Evolutionary conservation across 2,888 invertebrate genomes (phyloP), one percentile per base, ranked within the genome.

Genomic region (Chalcis sispes): DNA sequence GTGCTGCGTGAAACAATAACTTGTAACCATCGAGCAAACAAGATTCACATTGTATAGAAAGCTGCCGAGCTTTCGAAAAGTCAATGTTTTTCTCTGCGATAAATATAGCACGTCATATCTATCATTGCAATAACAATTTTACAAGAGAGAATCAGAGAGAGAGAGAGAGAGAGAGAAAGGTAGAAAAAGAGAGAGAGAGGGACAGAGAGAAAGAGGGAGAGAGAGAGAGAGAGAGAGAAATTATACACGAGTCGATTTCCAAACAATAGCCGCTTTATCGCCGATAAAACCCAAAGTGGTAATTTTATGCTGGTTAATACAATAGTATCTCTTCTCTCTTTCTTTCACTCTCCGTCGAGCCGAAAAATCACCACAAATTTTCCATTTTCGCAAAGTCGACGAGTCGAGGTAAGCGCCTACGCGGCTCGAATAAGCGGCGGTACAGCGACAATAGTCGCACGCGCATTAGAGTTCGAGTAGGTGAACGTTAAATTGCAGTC

Each of bases 231-330:
- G 10, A 36, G 10, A 36, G 5, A 13, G 15, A 50, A 50, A n/a
- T n/a, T n/a, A n/a, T n/a, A n/a, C n/a, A 50, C 50, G 20, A 1
- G 20, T 42, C 7, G 18, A 56, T 56, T 25, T n/a, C 32, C 8
- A 56, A 56, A 56, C 56, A 56, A 56, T 56, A 42, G 32, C 2
- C 32, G 32, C 32, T 56, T 56, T 56, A 29, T 56, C 32, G 32
- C 32, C 32, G 32, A 32, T 18, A 56, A n/a, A n/a, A 18, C 29
- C 56, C 29, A 56, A 56, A 32, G 56, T 56, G 32, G 32, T 29
- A 56, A 56, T 56, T 56, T 36, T 5, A 25, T 10, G 13, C 32
- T 8, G 1, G 13, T 15, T 13, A 25, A 25, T 15, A 54, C 54
- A 54, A 54, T 27, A 27, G 27, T 1, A 27, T 27, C 25, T 3